Percentiles rank a stretch among this genome's conserved stretches.
phyloP scores from a whole-genome alignment of 2,113 vertebrate species.

The Empidonax alnorum region DNA sequence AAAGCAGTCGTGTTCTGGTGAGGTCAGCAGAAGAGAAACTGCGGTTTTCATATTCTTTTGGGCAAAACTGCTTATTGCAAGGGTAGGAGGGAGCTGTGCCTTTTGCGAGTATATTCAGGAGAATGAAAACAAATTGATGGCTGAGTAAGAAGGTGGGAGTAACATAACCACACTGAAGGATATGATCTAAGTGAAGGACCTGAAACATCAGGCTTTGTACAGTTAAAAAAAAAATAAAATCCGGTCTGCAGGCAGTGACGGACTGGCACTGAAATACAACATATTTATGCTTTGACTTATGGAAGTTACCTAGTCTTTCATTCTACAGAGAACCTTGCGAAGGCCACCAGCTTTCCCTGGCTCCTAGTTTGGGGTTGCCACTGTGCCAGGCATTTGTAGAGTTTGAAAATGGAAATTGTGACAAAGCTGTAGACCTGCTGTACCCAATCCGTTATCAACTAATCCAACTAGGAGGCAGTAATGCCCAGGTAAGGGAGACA shows the following conservation, averaged over 20 bases:
- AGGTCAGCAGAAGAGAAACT: not conserved
- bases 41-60: not conserved
- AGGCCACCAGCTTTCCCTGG: constrained; percentile 81
- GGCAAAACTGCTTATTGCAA: not conserved
- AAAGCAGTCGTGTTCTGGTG: not conserved
- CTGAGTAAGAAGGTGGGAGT: not conserved
- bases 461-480: constrained; percentile 85
- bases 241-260: not conserved
- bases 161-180: not conserved
- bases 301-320: not conserved
- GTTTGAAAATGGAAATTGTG: constrained; percentile 83
- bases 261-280: not conserved
- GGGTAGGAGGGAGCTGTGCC: not conserved
- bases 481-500: constrained; percentile 86
- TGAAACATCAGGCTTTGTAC: not conserved
- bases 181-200: not conserved
- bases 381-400: constrained; percentile 89
- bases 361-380: constrained; percentile 79
- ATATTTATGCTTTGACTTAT: not conserved
- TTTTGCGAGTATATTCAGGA: not conserved
- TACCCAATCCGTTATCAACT: constrained; percentile 85
- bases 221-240: not conserved
- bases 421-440: constrained; percentile 81
- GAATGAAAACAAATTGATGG: not conserved
- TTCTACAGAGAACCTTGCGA: constrained; percentile 78